Percentiles rank a stretch among this genome's conserved stretches.
Evolutionary conservation across 2,797 vertebrate species (phyloP).

Genomic region (Pempheris klunzingeri): DNA sequence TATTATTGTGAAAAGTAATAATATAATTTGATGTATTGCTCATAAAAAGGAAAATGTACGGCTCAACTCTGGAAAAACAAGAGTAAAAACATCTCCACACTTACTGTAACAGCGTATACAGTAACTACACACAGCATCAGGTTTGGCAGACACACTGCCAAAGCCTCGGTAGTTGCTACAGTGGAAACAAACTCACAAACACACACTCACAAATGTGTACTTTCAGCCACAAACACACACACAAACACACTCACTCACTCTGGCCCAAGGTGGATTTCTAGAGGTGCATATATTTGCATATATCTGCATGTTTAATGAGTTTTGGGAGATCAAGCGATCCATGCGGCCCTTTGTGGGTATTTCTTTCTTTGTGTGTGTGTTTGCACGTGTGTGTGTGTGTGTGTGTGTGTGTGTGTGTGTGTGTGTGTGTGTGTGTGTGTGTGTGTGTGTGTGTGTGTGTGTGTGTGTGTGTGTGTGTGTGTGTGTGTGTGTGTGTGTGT

Average conservation of each 20-base stretch:
- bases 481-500: slow-evolving; percentile 15
- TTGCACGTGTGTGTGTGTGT: slow-evolving; percentile 21
- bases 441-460: slow-evolving; percentile 25
- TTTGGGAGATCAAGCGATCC: slow-evolving; percentile 84
- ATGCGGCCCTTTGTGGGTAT: slow-evolving; percentile 82
- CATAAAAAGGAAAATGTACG: not conserved
- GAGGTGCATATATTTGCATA: slow-evolving; percentile 88
- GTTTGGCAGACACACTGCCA: slow-evolving; percentile 52
- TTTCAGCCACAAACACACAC: slow-evolving; percentile 49
- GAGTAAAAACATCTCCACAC: slow-evolving; percentile 31
- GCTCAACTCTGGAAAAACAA: slow-evolving; percentile 26
- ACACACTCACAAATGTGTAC: slow-evolving; percentile 54
- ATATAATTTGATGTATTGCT: not conserved
- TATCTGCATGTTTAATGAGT: slow-evolving; percentile 85
- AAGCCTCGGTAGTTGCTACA: slow-evolving; percentile 43
- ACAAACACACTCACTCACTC: slow-evolving; percentile 67
- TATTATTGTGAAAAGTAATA: slow-evolving; percentile 17
- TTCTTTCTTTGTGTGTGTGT: slow-evolving; percentile 61
- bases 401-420: slow-evolving; percentile 15
- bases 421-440: slow-evolving; percentile 19
- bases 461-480: slow-evolving; percentile 17
- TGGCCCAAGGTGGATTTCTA: slow-evolving; percentile 87
- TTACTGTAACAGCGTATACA: slow-evolving; percentile 19
- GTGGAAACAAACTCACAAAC: slow-evolving; percentile 56
- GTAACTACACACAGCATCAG: slow-evolving; percentile 33